Conservation (phyloP, 2,797 vertebrate genomes). For the Ispidina picta region DNA sequence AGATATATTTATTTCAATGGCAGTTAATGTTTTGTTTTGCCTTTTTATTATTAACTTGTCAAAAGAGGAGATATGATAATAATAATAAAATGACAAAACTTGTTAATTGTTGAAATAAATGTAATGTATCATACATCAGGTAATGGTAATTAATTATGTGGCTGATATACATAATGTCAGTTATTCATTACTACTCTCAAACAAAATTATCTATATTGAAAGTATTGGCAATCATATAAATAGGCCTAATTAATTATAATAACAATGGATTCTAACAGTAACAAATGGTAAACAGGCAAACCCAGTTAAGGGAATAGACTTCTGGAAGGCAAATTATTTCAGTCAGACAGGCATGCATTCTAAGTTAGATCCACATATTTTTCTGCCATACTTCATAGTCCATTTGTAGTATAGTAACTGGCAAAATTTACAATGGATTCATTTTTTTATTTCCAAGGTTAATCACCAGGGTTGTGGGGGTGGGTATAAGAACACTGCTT, state of each 20-base stretch:
- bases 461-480: neutral
- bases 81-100: constrained; percentile 49
- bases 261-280: neutral
- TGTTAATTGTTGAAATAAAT: constrained; percentile 25
- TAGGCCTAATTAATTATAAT: constrained; percentile 4
- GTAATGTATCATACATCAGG: neutral
- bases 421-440: neutral
- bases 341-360: neutral
- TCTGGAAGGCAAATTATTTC: neutral
- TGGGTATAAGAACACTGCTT: constrained; percentile 13
- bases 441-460: constrained; percentile 1
- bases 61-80: constrained; percentile 47
- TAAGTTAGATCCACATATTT: neutral
- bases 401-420: neutral
- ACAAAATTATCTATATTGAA: constrained; percentile 33
- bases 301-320: neutral
- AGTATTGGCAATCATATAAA: constrained; percentile 16
- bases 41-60: constrained; percentile 67
- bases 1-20: constrained; percentile 10
- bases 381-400: neutral
- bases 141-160: neutral
- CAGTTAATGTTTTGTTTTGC: constrained; percentile 60
- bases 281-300: neutral
- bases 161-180: neutral
- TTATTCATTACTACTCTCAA: constrained; percentile 17